Evolutionary conservation across 1,140 invertebrate genomes (phyloP).

Genomic region (Cecropterus lyciades): DNA sequence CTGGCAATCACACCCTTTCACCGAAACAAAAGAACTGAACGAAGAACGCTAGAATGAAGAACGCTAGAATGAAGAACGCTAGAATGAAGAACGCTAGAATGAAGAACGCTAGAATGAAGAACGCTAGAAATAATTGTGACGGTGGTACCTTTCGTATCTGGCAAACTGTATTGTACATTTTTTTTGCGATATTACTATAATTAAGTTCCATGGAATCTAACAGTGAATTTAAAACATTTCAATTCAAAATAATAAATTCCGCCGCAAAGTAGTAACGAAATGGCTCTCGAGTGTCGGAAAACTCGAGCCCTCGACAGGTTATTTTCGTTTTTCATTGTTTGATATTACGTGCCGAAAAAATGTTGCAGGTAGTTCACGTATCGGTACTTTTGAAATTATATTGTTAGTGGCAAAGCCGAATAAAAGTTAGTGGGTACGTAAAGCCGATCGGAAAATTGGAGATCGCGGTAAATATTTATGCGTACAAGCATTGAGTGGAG

Average conservation of each 20-base stretch:
- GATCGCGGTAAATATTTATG: conserved; percentile 29
- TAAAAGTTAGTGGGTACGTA: conserved; percentile 29
- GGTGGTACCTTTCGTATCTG: too few relatives aligned
- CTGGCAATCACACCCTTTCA: too few relatives aligned
- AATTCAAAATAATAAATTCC: conserved; percentile 32
- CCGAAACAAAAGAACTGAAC: too few relatives aligned
- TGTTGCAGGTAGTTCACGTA: neutral
- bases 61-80: too few relatives aligned
- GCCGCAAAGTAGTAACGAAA: conserved; percentile 26
- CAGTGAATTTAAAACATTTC: conserved; percentile 8
- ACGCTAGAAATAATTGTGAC: too few relatives aligned
- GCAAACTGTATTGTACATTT: too few relatives aligned
- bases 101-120: too few relatives aligned
- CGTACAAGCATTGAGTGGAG: conserved; percentile 11
- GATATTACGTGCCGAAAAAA: conserved; percentile 33
- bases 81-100: too few relatives aligned
- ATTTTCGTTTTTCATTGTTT: conserved; percentile 34
- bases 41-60: too few relatives aligned
- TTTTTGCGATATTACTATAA: too few relatives aligned
- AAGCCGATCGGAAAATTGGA: conserved; percentile 24
- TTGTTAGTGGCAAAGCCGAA: conserved; percentile 6
- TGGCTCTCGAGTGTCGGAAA: conserved; percentile 29
- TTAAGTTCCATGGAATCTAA: neutral
- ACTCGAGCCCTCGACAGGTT: conserved; percentile 25
- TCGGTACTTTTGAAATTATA: conserved; percentile 11